Conservation (phyloP, 2,797 vertebrate genomes). For the Argya squamiceps region DNA sequence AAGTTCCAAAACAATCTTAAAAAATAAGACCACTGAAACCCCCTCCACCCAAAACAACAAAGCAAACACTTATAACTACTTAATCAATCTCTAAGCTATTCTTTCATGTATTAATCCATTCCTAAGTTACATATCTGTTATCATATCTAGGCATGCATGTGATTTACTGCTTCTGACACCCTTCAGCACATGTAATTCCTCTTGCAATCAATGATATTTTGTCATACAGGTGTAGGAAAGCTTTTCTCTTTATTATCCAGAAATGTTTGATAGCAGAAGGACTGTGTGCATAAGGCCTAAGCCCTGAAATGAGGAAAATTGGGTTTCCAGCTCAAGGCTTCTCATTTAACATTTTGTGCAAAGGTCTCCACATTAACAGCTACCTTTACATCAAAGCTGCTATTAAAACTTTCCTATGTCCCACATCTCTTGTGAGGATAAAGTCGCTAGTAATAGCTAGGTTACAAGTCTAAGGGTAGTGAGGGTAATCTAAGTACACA, state of each 20-base stretch:
- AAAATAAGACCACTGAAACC: not conserved
- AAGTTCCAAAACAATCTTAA: not conserved
- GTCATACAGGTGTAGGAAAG: not conserved
- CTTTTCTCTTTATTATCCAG: not conserved
- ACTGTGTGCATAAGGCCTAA: not conserved
- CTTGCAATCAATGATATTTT: not conserved
- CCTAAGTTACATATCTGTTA: not conserved
- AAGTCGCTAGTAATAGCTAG: not conserved
- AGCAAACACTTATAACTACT: not conserved
- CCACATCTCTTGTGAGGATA: not conserved
- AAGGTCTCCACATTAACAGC: not conserved
- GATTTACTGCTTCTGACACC: not conserved
- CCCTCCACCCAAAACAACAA: rapidly evolving
- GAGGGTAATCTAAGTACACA: not conserved
- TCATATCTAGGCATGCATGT: not conserved
- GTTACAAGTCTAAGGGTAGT: not conserved
- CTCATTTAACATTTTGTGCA: not conserved
- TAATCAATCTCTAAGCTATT: not conserved
- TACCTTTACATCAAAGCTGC: not conserved
- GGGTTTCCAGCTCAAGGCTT: not conserved
- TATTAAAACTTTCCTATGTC: not conserved
- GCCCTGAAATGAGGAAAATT: not conserved
- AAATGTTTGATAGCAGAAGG: not conserved
- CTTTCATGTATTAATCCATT: not conserved
- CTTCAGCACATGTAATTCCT: not conserved